These are phyloP conservation scores for Gallinago stenura DNA, from an alignment of 2,797 vertebrate species.

Conservation along the genomic window DNA sequence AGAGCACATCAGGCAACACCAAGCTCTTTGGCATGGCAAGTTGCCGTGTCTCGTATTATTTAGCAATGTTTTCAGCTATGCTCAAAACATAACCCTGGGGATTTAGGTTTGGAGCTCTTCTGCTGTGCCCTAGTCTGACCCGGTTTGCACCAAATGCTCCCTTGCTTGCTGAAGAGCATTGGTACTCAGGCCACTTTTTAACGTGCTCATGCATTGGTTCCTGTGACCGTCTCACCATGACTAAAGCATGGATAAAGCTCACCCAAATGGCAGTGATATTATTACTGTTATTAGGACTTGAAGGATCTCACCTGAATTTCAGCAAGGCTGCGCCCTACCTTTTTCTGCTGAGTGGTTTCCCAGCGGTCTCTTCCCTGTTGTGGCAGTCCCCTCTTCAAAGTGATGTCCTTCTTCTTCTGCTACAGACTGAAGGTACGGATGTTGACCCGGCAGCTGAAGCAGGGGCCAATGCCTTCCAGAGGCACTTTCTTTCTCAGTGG, in stretches of 20 bases:
- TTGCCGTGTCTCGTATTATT: neutral
- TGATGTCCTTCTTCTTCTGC: neutral
- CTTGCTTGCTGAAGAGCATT: neutral
- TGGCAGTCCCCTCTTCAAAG: neutral
- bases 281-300: neutral
- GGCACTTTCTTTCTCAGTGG: neutral
- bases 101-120: neutral
- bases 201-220: neutral
- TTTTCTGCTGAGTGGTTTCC: neutral
- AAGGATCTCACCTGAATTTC: neutral
- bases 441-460: neutral
- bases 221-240: neutral
- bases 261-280: neutral
- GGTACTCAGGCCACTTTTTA: neutral
- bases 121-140: neutral
- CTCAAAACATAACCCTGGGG: neutral
- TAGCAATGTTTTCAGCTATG: neutral
- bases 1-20: neutral
- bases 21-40: neutral
- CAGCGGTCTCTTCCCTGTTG: fast-evolving
- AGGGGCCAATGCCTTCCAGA: neutral
- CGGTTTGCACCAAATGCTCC: neutral
- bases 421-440: neutral
- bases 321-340: neutral
- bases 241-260: neutral